Conservation (phyloP, 1,140 invertebrate species). For the fruit fly (Drosophila melanogaster) region Release_6_plus_ISO1_MT NT_033777.3:23511501-23512000, state of each 20-base stretch:
- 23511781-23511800: constrained; percentile 75
- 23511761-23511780: constrained; percentile 78
- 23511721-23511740: constrained; percentile 32
- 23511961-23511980: constrained; percentile 56
- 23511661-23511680: constrained; percentile 48
- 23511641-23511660: neutral
- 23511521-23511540: constrained; percentile 51
- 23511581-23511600: constrained; percentile 56
- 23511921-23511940: constrained; percentile 30
- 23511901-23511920: constrained; percentile 79
- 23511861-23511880: constrained; percentile 57
- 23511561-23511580: constrained; percentile 67
- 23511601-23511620: constrained; percentile 53
- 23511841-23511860: constrained; percentile 80
- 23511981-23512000: constrained; percentile 78
- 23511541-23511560: constrained; percentile 75
- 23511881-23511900: constrained; percentile 82
- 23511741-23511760: constrained; percentile 19
- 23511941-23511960: constrained; percentile 17
- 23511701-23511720: constrained; percentile 46
- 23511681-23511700: constrained; percentile 79
- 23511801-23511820: constrained; percentile 80
- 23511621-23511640: constrained; percentile 12
- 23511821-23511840: constrained; percentile 43
- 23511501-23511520: constrained; percentile 57